Conservation (phyloP, 2,797 vertebrate genomes). For the Chelidonichthys spinosus region DNA sequence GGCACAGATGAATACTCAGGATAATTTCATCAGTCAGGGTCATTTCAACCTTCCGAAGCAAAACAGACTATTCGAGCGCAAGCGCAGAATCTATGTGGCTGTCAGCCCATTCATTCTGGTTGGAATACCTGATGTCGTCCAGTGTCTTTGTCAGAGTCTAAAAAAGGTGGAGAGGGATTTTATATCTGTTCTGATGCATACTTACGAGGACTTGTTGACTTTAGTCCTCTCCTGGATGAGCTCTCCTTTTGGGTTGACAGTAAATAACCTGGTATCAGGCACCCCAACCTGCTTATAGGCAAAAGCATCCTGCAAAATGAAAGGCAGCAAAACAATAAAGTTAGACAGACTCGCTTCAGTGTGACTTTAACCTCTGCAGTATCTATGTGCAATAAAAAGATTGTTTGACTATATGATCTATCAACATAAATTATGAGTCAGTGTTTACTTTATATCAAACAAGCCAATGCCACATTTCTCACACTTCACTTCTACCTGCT, state of each 20-base stretch:
- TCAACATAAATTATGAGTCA: slow-evolving; percentile 20
- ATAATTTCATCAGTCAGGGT: not conserved
- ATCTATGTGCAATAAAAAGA: not conserved
- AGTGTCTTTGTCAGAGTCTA: not conserved
- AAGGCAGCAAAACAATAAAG: slow-evolving; percentile 3
- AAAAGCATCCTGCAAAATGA: slow-evolving; percentile 86
- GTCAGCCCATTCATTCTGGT: not conserved
- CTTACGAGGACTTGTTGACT: slow-evolving; percentile 94
- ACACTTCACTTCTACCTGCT: not conserved
- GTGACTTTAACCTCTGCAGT: slow-evolving; percentile 8
- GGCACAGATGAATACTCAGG: too few relatives aligned
- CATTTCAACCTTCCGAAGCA: not conserved
- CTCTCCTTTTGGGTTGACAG: slow-evolving; percentile 95
- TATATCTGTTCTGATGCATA: slow-evolving; percentile 1
- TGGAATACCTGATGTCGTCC: not conserved
- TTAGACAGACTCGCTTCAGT: slow-evolving; percentile 6
- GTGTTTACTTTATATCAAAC: slow-evolving; percentile 7
- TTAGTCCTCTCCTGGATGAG: slow-evolving; percentile 90
- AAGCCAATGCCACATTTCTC: not conserved
- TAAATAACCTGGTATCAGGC: slow-evolving; percentile 89
- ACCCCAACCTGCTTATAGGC: slow-evolving; percentile 93
- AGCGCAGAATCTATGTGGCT: not conserved
- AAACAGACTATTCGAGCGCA: not conserved
- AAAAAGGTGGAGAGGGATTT: not conserved
- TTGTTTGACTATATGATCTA: not conserved